Base-by-base conservation (phyloP, 2,888 invertebrate species). In the Eupithecia vulgata region DNA sequence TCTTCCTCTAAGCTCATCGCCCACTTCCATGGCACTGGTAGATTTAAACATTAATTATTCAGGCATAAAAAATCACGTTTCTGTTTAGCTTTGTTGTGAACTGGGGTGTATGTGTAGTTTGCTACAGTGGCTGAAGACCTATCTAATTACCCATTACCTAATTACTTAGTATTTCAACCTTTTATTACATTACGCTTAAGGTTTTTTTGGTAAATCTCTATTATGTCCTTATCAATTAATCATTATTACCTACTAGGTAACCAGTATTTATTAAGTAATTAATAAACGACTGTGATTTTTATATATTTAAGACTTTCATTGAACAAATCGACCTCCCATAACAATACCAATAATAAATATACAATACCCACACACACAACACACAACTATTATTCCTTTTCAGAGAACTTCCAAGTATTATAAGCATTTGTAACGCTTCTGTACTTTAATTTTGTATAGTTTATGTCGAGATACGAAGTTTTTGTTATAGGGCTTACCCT, bases 261-360 rank as follows among this genome's bases (percentile, higher is more conserved):
- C 21, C 87, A 80, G 79, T 81, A 80, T 81, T 79, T 80, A 80
- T 40, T 81, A 64, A 64, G 62, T 81, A 78, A 75, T 81, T 82
- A 92, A 92, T 93, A 94, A 94, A 94, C 92, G 92, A 93, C 94
- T 94, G 94, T 94, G 94, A 94, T 94, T 94, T 93, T 94, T 92
- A 91, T 91, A 90, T 84, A 80, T 12, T 3, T 37, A 35, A 35
- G 34, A 64, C 35, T 64, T 64, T 64, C 12, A 34, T 64, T 64
- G 17, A 64, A 57, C 5, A 25, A n/a, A 57, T 25, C 57, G 5
- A 25, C 25, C 57, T 13, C n/a, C n/a, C n/a, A n/a, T n/a, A n/a
- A n/a, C n/a, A n/a, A n/a, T n/a, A n/a, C n/a, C n/a, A n/a, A n/a
- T n/a, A n/a, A n/a, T n/a, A n/a, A n/a, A 10, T 21, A 7, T 48